phyloP scores from a whole-genome alignment of 2,888 invertebrate species.

The Subacronicta megacephala region DNA sequence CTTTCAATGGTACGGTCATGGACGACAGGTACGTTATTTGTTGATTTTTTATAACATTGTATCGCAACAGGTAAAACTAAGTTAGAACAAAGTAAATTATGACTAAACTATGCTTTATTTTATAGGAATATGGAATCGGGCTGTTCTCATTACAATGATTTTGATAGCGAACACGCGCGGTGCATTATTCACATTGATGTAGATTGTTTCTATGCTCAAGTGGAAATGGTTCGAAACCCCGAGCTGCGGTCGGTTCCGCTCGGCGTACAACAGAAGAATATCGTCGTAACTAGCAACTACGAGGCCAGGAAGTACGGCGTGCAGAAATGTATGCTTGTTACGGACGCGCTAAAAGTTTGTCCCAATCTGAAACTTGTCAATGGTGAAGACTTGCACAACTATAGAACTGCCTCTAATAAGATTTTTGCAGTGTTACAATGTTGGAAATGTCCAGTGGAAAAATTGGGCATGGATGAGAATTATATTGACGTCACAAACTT shows the following conservation, averaged over 20 bases:
- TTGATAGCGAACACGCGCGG: slow-evolving; percentile 89
- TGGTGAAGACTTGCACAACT: slow-evolving; percentile 95
- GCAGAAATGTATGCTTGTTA: slow-evolving; percentile 93
- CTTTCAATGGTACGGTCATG: slow-evolving; percentile 79
- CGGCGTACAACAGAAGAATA: slow-evolving; percentile 95
- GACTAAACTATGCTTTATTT: slow-evolving; percentile 74
- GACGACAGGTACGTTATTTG: slow-evolving; percentile 81
- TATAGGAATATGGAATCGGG: slow-evolving; percentile 86
- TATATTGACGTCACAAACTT: slow-evolving; percentile 94
- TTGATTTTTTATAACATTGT: slow-evolving; percentile 63
- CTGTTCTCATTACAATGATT: slow-evolving; percentile 79
- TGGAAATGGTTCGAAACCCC: slow-evolving; percentile 94
- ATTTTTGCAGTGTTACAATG: slow-evolving; percentile 92
- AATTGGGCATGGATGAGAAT: slow-evolving; percentile 96
- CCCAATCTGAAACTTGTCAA: slow-evolving; percentile 93
- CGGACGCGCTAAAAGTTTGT: slow-evolving; percentile 93
- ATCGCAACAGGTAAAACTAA: slow-evolving; percentile 83
- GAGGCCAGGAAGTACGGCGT: slow-evolving; percentile 93
- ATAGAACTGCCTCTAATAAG: slow-evolving; percentile 94
- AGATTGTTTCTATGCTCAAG: slow-evolving; percentile 96
- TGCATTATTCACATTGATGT: slow-evolving; percentile 95
- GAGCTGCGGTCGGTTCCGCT: slow-evolving; percentile 91
- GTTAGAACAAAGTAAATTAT: slow-evolving; percentile 81
- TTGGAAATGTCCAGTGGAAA: slow-evolving; percentile 93
- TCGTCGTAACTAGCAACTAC: slow-evolving; percentile 96